A percentile compares a stretch with the other conserved stretches of the same genome.
phyloP scores from a whole-genome alignment of 2,888 invertebrate species.

The Notodonta dromedarius region DNA sequence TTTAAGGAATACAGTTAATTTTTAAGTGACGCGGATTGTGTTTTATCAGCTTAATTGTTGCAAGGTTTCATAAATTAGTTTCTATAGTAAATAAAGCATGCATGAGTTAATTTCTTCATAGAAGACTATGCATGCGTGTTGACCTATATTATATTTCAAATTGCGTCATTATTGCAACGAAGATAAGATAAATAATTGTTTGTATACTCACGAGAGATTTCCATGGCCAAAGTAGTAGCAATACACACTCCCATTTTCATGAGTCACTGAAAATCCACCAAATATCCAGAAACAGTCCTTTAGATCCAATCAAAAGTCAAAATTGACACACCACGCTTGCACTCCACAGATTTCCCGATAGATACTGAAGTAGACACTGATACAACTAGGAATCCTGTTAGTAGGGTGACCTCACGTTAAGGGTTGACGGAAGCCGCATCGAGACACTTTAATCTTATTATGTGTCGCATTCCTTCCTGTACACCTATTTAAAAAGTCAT shows the following conservation, averaged over 20 bases:
- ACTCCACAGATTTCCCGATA: conserved; percentile 36
- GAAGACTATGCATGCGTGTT: background rate
- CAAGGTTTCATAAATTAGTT: conserved; percentile 10
- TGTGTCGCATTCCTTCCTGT: conserved; percentile 40
- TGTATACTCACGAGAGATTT: conserved; percentile 72
- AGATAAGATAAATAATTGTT: conserved; percentile 1
- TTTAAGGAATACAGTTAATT: conserved; percentile 5
- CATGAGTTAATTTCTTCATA: background rate
- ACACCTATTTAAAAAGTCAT: conserved; percentile 16
- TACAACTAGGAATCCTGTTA: conserved; percentile 55
- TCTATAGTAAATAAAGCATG: background rate
- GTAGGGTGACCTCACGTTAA: conserved; percentile 46
- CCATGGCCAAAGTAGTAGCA: conserved; percentile 74
- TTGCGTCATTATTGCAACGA: conserved; percentile 1
- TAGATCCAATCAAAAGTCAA: conserved; percentile 20
- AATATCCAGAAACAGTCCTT: conserved; percentile 19
- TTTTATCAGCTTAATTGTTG: conserved; percentile 15
- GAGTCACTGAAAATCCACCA: conserved; percentile 19
- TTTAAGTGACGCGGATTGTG: conserved; percentile 9
- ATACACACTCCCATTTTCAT: conserved; percentile 71
- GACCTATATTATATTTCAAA: conserved; percentile 4
- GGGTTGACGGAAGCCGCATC: conserved; percentile 63
- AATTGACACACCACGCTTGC: conserved; percentile 34
- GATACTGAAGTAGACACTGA: conserved; percentile 41
- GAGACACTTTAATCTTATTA: conserved; percentile 59